Conservation (phyloP, 2,113 vertebrate genomes). For the Semicossyphus pulcher region DNA sequence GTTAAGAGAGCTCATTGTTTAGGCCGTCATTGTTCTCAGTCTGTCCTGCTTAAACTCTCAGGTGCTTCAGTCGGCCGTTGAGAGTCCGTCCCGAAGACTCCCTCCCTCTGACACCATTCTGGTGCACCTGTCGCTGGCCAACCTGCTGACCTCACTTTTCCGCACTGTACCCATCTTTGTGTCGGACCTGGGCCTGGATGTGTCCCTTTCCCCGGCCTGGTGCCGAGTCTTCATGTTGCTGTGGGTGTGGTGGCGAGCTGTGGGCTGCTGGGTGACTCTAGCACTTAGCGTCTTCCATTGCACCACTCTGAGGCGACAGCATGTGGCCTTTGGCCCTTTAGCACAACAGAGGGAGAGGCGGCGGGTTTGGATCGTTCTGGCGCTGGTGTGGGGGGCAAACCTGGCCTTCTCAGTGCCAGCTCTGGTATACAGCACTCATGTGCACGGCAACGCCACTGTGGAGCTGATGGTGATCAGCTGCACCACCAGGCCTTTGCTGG, state of each 20-base stretch:
- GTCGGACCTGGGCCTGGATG: conserved; percentile 81
- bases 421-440: conserved; percentile 75
- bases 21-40: background rate
- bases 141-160: conserved; percentile 84
- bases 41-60: conserved; percentile 41
- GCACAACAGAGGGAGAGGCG: conserved; percentile 72
- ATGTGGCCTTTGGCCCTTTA: conserved; percentile 62
- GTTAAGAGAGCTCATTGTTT: background rate
- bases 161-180: conserved; percentile 85
- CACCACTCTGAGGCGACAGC: conserved; percentile 75
- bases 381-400: conserved; percentile 80
- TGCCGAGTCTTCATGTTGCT: conserved; percentile 86
- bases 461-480: conserved; percentile 87
- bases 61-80: conserved; percentile 77
- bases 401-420: conserved; percentile 81
- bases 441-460: conserved; percentile 77
- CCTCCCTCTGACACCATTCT: conserved; percentile 81
- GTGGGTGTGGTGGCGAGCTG: conserved; percentile 87
- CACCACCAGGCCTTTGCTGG: conserved; percentile 83
- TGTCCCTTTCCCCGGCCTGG: conserved; percentile 77
- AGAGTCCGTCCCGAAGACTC: conserved; percentile 66
- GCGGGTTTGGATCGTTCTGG: conserved; percentile 68
- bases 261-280: conserved; percentile 85
- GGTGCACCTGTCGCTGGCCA: conserved; percentile 84
- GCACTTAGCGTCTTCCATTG: conserved; percentile 84